A percentile compares a stretch with the other conserved stretches of the same genome.
Conservation (phyloP, 2,888 invertebrate species). For the Agrilus biguttatus region DNA sequence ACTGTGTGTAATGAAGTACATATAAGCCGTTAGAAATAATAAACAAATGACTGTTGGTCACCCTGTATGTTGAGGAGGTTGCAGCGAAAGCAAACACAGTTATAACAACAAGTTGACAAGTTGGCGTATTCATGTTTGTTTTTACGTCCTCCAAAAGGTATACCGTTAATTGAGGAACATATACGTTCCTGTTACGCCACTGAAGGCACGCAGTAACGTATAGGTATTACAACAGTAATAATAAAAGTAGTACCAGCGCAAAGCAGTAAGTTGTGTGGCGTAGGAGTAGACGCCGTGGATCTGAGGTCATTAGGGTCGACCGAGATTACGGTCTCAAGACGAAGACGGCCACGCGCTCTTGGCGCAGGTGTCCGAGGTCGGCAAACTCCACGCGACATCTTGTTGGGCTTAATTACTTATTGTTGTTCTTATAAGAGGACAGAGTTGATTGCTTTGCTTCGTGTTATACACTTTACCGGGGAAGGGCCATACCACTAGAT, state of each 20-base stretch:
- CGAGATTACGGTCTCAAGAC: slow-evolving; percentile 27
- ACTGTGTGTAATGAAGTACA: too few relatives aligned
- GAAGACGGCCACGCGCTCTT: slow-evolving; percentile 24
- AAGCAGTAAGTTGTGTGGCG: slow-evolving; percentile 22
- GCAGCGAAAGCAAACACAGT: too few relatives aligned
- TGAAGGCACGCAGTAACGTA: slow-evolving; percentile 4
- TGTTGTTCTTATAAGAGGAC: slow-evolving; percentile 19
- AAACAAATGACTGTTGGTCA: too few relatives aligned
- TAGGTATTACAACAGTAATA: slow-evolving; percentile 4
- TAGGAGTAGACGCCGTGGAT: slow-evolving; percentile 25
- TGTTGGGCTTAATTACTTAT: slow-evolving; percentile 29
- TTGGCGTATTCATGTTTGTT: too few relatives aligned
- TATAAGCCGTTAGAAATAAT: too few relatives aligned
- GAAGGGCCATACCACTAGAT: too few relatives aligned
- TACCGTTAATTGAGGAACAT: too few relatives aligned
- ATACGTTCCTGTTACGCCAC: too few relatives aligned
- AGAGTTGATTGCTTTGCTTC: slow-evolving; percentile 14
- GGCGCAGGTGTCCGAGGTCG: slow-evolving; percentile 25
- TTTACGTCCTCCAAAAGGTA: too few relatives aligned
- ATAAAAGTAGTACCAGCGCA: slow-evolving; percentile 13
- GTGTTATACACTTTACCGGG: too few relatives aligned
- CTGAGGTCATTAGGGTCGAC: slow-evolving; percentile 23
- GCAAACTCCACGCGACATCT: slow-evolving; percentile 23
- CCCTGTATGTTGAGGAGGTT: too few relatives aligned
- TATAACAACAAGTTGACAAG: too few relatives aligned